These are phyloP conservation scores for Eristalis arbustorum DNA, from an alignment of 2,888 invertebrate species.

Conservation along the genomic window DNA sequence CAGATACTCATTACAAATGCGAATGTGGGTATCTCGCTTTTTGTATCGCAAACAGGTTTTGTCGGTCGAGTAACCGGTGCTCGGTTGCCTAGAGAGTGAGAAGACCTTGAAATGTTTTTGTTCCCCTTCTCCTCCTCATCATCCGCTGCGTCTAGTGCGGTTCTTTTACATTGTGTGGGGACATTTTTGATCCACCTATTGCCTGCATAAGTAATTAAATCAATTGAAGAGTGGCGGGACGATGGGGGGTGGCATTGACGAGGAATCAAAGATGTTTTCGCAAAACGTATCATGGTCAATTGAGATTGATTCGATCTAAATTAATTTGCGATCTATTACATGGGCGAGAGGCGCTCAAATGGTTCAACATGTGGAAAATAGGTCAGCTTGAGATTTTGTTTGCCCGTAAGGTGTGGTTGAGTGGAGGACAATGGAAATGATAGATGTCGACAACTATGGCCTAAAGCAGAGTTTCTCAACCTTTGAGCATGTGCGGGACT, in stretches of 20 bases:
- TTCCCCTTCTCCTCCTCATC: background rate
- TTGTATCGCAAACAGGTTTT: constrained; percentile 18
- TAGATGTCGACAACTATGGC: too few species aligned
- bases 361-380: background rate
- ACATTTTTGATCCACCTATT: background rate
- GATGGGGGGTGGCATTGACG: background rate
- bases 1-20: constrained; percentile 33
- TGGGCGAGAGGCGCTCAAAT: background rate
- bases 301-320: constrained; percentile 27
- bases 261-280: background rate
- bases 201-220: constrained; percentile 18
- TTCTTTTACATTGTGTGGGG: background rate
- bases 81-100: background rate
- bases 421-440: too few species aligned
- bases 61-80: constrained; percentile 7
- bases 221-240: background rate
- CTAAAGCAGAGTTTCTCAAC: too few species aligned
- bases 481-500: too few species aligned
- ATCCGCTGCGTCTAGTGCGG: too few species aligned
- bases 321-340: background rate
- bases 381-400: background rate
- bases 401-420: too few species aligned
- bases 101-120: constrained; percentile 29
- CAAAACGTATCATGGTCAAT: constrained; percentile 19
- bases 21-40: constrained; percentile 1